Conservation (phyloP, 2,888 invertebrate species). For the Sesia apiformis region DNA sequence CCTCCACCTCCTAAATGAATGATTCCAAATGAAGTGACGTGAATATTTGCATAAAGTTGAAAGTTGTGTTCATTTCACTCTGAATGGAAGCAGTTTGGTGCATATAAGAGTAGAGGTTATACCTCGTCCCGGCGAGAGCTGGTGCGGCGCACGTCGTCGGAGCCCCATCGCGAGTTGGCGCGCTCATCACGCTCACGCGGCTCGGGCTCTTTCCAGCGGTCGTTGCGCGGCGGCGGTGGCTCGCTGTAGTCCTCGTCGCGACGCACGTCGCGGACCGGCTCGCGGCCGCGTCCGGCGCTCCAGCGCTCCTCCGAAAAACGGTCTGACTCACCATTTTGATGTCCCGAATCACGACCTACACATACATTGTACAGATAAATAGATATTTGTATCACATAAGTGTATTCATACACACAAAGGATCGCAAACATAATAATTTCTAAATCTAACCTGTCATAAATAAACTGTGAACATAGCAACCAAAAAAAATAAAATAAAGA, state of each 20-base stretch:
- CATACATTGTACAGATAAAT: too few relatives aligned
- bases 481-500: too few relatives aligned
- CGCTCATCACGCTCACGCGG: constrained; percentile 49
- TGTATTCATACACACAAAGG: too few relatives aligned
- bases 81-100: too few relatives aligned
- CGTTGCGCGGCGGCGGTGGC: constrained; percentile 70
- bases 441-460: too few relatives aligned
- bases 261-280: constrained; percentile 34
- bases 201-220: constrained; percentile 78
- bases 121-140: constrained; percentile 63
- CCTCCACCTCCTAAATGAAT: too few relatives aligned
- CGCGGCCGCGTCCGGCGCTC: constrained; percentile 28
- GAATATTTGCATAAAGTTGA: too few relatives aligned
- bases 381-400: too few relatives aligned
- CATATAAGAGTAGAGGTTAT: background rate
- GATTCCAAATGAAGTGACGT: too few relatives aligned
- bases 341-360: constrained; percentile 57
- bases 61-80: too few relatives aligned
- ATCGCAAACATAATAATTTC: too few relatives aligned
- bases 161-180: constrained; percentile 52
- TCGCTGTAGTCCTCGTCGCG: constrained; percentile 46
- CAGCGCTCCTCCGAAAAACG: constrained; percentile 53
- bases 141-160: constrained; percentile 63
- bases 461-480: too few relatives aligned
- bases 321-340: constrained; percentile 70